Base-by-base conservation (phyloP, 2,888 invertebrate species). In the Aproaerema taeniolella region DNA sequence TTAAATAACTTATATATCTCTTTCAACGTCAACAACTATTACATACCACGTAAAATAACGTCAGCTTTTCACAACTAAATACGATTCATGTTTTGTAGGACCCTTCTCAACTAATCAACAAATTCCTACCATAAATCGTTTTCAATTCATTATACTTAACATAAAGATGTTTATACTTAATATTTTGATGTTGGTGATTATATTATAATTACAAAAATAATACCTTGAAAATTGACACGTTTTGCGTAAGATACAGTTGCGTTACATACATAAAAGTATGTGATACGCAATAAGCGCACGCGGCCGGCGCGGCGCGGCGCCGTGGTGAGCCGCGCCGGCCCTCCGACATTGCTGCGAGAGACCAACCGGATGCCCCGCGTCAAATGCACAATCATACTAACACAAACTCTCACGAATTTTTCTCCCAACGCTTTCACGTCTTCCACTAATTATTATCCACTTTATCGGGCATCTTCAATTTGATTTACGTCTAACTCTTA, bases 391-490 rank as follows among this genome's bases (percentile, higher is more conserved):
- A 85, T 85, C 81, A 80, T 75, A 83, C 76, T 75, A 80, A 77
- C 74, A 69, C 71, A 75, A 77, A 74, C 81, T 86, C 85, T 83
- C 83, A 86, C 85, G 82, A 85, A 82, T 85, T 83, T 85, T 83
- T 82, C 85, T 85, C 85, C 81, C 85, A 83, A 79, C 83, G 64
- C 86, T 85, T 85, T 86, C 85, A 76, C 85, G 69, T 76, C 81
- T 78, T 78, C 85, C 76, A 81, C 83, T 86, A 85, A 86, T 86
- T 86, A 86, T 85, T 83, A 86, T 80, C 82, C 79, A 86, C 85
- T 86, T 85, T 85, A 86, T 85, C 85, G 81, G 74, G 73, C 85
- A 85, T 85, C 86, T 85, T 82, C 83, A 85, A 82, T 86, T 85
- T 85, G 85, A 85, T 85, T 85, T 85, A 86, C 83, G 77, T 80